phyloP scores from a whole-genome alignment of 1,140 invertebrate species.

The Pectinophora gossypiella region DNA sequence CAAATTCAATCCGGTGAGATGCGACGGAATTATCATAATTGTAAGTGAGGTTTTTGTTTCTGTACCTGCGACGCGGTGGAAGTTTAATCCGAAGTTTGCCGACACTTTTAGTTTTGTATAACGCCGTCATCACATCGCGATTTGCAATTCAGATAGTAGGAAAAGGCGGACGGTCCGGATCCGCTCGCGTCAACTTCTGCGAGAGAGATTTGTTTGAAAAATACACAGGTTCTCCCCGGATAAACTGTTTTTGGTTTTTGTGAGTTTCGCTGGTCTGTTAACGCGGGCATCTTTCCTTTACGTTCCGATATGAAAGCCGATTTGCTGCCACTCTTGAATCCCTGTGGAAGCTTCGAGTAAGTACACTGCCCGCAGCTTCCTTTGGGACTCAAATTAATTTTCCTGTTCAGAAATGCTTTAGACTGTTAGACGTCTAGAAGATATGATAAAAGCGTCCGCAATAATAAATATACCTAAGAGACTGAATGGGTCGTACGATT shows the following conservation, averaged over 20 bases:
- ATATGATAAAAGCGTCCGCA: not conserved
- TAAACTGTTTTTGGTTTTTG: no score
- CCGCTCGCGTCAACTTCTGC: conserved; percentile 50
- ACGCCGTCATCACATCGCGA: conserved; percentile 60
- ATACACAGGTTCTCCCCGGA: conserved; percentile 58
- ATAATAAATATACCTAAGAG: not conserved
- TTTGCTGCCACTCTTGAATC: not conserved
- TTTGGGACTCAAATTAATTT: not conserved
- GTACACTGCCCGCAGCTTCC: not conserved
- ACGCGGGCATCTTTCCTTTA: no score
- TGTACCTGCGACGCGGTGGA: conserved; percentile 52
- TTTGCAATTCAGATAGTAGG: conserved; percentile 69
- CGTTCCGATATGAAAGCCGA: not conserved
- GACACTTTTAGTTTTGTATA: conserved; percentile 70
- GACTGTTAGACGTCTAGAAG: not conserved
- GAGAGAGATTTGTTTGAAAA: conserved; percentile 59
- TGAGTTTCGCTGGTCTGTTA: conserved; percentile 37
- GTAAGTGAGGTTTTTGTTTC: conserved; percentile 72
- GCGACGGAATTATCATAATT: conserved; percentile 71
- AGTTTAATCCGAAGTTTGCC: conserved; percentile 71
- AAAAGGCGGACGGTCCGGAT: conserved; percentile 55
- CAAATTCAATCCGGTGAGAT: conserved; percentile 69
- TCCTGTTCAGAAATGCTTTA: not conserved
- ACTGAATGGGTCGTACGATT: not conserved
- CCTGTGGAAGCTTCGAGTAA: not conserved